These are phyloP conservation scores for Heliocidaris tuberculata DNA, from an alignment of 35 echinoderm and acorn worm genomes.

Conservation along the genomic window DNA sequence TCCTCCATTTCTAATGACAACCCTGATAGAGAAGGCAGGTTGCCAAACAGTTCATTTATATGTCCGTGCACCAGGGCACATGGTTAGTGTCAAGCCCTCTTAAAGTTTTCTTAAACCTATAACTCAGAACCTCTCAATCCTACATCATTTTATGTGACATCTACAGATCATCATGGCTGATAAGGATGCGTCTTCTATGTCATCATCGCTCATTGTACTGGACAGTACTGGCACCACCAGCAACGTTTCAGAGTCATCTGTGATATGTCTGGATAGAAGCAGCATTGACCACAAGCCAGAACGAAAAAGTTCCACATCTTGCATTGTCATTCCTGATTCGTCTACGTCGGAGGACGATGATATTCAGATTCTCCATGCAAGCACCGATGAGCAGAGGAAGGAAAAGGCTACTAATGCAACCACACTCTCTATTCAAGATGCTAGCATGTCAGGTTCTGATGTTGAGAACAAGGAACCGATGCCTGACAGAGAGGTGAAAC, in stretches of 20 bases:
- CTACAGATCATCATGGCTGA: not conserved
- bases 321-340: slow-evolving; percentile 1
- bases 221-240: not conserved
- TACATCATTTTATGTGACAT: not conserved
- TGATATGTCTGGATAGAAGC: not conserved
- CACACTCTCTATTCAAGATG: not conserved
- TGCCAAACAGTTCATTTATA: no score
- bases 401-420: not conserved
- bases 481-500: not conserved
- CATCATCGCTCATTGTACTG: not conserved
- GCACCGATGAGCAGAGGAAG: not conserved
- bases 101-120: not conserved
- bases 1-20: no score
- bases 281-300: not conserved
- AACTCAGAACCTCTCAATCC: not conserved
- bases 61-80: no score
- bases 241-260: not conserved
- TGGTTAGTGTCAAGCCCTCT: not conserved
- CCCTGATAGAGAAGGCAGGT: no score
- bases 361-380: not conserved
- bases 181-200: not conserved
- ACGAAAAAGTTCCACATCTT: not conserved
- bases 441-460: not conserved
- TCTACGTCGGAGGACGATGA: not conserved
- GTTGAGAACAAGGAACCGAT: not conserved